phyloP scores from a whole-genome alignment of 2,888 invertebrate genomes.

The Hirudinaria manillensis region DNA sequence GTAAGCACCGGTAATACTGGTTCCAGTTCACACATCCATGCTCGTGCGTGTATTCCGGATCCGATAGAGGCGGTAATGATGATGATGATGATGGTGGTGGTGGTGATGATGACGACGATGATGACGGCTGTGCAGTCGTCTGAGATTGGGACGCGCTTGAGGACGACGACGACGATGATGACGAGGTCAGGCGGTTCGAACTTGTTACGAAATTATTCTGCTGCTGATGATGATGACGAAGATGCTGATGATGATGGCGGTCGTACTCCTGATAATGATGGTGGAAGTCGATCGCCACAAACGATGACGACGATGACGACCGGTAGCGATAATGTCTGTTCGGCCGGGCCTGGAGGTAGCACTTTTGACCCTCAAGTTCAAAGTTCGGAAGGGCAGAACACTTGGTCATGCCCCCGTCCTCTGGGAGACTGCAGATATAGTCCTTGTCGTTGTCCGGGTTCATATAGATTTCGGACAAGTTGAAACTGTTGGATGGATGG shows the following conservation, averaged over 20 bases:
- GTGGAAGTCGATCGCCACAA: neutral
- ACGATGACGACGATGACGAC: neutral
- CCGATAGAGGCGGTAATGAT: slow-evolving; percentile 1
- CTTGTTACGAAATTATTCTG: neutral
- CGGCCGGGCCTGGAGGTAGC: slow-evolving; percentile 67
- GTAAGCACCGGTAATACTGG: slow-evolving; percentile 90
- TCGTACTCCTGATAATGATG: neutral
- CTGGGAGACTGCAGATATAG: slow-evolving; percentile 89
- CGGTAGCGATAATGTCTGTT: slow-evolving; percentile 43
- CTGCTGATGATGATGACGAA: neutral
- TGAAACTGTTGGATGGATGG: slow-evolving; percentile 18
- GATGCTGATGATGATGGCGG: neutral
- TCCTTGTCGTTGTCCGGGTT: slow-evolving; percentile 57
- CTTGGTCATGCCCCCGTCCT: slow-evolving; percentile 87
- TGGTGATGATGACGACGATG: neutral
- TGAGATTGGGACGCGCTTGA: neutral
- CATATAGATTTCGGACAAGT: slow-evolving; percentile 36
- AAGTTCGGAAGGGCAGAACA: slow-evolving; percentile 56
- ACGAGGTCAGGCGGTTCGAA: neutral
- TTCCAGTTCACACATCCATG: slow-evolving; percentile 93
- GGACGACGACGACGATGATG: neutral
- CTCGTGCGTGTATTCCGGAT: neutral
- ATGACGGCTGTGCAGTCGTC: neutral
- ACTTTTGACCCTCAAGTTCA: slow-evolving; percentile 67
- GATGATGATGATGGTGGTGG: neutral